Conservation (phyloP, 1,140 invertebrate species). For the Phymastichus coffea region DNA sequence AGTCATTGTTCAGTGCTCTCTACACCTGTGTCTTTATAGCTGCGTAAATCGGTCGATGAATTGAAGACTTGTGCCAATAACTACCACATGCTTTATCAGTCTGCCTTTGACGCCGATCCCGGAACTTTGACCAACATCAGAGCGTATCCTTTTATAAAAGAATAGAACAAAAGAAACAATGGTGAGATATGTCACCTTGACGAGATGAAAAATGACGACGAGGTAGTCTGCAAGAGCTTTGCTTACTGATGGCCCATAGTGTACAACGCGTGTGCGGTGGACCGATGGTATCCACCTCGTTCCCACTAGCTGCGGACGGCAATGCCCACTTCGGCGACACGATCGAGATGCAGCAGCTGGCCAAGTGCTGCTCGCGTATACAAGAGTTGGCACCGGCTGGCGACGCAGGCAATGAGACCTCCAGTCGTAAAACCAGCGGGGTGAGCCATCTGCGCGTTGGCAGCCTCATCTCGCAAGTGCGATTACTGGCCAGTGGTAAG, state of each 20-base stretch:
- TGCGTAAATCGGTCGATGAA: slow-evolving; percentile 76
- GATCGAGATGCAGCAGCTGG: slow-evolving; percentile 58
- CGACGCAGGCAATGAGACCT: slow-evolving; percentile 42
- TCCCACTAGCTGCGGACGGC: slow-evolving; percentile 49
- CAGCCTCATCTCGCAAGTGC: slow-evolving; percentile 49
- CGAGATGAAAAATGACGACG: no score
- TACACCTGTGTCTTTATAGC: slow-evolving; percentile 42
- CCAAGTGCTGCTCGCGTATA: slow-evolving; percentile 57
- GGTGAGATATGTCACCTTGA: no score
- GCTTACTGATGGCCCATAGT: slow-evolving; percentile 71
- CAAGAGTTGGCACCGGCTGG: slow-evolving; percentile 54
- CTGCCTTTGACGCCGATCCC: slow-evolving; percentile 91
- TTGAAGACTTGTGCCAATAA: slow-evolving; percentile 73
- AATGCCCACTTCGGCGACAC: slow-evolving; percentile 57
- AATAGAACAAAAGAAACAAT: no score
- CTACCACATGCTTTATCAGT: slow-evolving; percentile 83
- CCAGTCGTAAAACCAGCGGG: slow-evolving; percentile 42
- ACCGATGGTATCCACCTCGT: slow-evolving; percentile 43
- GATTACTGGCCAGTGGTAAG: slow-evolving; percentile 66
- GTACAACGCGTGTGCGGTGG: slow-evolving; percentile 69
- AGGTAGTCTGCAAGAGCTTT: slow-evolving; percentile 76
- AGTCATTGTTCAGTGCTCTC: no score
- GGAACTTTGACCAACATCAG: slow-evolving; percentile 78
- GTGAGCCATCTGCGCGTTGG: slow-evolving; percentile 55
- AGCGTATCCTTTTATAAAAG: slow-evolving; percentile 59